Conservation (phyloP, 1,140 invertebrate genomes). For the Globodera rostochiensis region DNA sequence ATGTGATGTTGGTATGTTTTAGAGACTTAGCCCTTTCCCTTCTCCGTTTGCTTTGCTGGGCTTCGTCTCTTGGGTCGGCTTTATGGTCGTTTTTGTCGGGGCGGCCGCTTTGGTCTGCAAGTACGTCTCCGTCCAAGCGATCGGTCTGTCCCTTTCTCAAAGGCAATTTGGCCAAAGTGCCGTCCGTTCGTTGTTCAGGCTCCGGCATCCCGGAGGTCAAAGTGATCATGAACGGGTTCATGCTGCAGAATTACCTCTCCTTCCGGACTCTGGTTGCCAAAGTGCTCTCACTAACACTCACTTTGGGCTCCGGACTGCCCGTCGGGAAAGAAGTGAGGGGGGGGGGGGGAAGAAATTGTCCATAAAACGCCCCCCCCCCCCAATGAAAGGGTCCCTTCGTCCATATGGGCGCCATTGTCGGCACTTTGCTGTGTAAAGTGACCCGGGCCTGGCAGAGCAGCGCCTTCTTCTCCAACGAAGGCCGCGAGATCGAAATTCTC, state of each 20-base stretch:
- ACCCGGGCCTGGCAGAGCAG: constrained; percentile 54
- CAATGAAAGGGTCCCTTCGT: constrained; percentile 57
- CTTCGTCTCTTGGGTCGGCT: constrained; percentile 56
- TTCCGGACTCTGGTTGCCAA: constrained; percentile 92
- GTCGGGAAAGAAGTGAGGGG: constrained; percentile 86
- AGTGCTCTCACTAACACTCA: constrained; percentile 88
- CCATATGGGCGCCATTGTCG: constrained; percentile 64
- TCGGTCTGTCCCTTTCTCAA: constrained; percentile 41
- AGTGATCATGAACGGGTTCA: constrained; percentile 91
- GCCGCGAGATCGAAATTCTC: constrained; percentile 60
- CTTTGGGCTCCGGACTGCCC: constrained; percentile 90
- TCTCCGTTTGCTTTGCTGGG: constrained; percentile 26
- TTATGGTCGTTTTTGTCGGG: constrained; percentile 54
- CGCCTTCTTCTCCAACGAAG: constrained; percentile 64
- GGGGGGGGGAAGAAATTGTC: constrained; percentile 2
- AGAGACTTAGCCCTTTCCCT: not conserved
- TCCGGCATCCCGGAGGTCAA: constrained; percentile 94
- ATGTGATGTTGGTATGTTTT: constrained; percentile 24
- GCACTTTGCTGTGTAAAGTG: constrained; percentile 57
- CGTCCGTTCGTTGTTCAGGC: constrained; percentile 15
- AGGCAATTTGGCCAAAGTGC: too few relatives aligned
- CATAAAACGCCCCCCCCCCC: not conserved
- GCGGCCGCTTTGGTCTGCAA: constrained; percentile 57
- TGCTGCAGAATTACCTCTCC: constrained; percentile 93
- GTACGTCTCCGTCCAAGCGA: constrained; percentile 59